Percentiles rank a stretch among this genome's conserved stretches.
Conservation (phyloP, 2,113 vertebrate genomes). For the Rousettus leschenaultii region DNA sequence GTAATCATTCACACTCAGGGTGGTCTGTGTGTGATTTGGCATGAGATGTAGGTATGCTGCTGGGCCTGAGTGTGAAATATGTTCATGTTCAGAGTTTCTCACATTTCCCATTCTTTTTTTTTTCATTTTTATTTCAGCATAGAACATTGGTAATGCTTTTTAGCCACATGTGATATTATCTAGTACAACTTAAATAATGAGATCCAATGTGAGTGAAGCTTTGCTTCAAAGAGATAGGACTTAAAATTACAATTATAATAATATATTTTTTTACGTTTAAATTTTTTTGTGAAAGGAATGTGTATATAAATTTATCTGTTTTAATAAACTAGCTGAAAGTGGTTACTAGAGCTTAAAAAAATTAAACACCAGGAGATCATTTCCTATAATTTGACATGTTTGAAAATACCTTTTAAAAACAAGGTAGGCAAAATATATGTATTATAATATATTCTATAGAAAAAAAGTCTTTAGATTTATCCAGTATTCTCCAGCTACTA, state of each 20-base stretch:
- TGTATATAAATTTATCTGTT: background rate
- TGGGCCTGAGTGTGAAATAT: background rate
- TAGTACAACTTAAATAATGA: background rate
- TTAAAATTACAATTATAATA: background rate
- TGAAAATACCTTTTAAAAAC: background rate
- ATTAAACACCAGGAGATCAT: background rate
- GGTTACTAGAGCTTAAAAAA: background rate
- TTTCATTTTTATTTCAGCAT: background rate
- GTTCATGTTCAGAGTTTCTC: constrained; percentile 1
- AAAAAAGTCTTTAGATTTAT: background rate
- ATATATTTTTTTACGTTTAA: background rate
- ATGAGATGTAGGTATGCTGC: background rate
- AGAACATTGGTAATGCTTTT: background rate
- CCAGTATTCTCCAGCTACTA: background rate
- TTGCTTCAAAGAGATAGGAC: background rate
- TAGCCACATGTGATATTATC: background rate
- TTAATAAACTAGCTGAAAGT: constrained; percentile 25
- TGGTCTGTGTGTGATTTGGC: background rate
- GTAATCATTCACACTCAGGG: background rate
- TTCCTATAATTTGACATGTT: constrained; percentile 22
- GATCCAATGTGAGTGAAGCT: background rate
- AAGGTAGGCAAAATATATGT: background rate
- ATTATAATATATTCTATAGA: background rate
- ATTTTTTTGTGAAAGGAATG: background rate
- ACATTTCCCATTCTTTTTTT: background rate